Conservation (phyloP, 1,140 invertebrate species). For the Drosophila nannoptera region DNA sequence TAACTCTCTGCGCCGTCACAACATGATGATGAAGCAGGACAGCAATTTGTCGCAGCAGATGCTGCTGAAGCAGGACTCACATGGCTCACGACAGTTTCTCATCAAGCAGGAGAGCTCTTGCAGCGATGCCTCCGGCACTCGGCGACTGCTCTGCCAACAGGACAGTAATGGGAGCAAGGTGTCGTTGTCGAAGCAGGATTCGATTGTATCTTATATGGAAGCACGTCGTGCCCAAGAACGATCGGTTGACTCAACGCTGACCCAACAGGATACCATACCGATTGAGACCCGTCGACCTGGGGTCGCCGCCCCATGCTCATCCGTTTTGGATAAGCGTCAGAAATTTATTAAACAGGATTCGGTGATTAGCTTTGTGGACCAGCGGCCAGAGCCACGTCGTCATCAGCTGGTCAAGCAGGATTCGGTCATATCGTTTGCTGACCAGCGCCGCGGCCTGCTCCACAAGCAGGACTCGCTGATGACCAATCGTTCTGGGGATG, state of each 20-base stretch:
- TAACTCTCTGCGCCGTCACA: constrained; percentile 71
- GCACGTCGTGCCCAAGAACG: constrained; percentile 53
- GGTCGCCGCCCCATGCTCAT: constrained; percentile 33
- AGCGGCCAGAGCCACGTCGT: constrained; percentile 71
- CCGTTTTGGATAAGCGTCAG: constrained; percentile 68
- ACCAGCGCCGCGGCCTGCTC: constrained; percentile 70
- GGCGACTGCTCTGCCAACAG: constrained; percentile 73
- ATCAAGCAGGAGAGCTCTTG: constrained; percentile 78
- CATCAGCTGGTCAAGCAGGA: constrained; percentile 78
- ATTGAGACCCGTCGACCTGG: constrained; percentile 61
- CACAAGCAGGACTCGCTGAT: constrained; percentile 77
- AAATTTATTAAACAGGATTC: constrained; percentile 79
- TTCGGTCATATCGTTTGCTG: constrained; percentile 78
- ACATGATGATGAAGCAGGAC: constrained; percentile 77
- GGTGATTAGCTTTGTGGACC: constrained; percentile 77
- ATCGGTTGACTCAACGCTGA: constrained; percentile 42
- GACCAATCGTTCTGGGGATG: constrained; percentile 68
- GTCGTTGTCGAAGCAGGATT: constrained; percentile 75
- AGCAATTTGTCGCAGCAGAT: constrained; percentile 78
- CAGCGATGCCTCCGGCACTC: constrained; percentile 70
- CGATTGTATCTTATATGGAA: constrained; percentile 77
- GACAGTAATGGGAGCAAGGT: constrained; percentile 78
- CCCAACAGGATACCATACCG: constrained; percentile 65
- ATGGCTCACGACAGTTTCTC: constrained; percentile 75
- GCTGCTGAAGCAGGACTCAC: constrained; percentile 78